A percentile compares a stretch with the other conserved stretches of the same genome.
Evolutionary conservation across 37 sponge, comb jelly and placozoan genomes (phyloP).

Genomic region (Corticium candelabrum): DNA sequence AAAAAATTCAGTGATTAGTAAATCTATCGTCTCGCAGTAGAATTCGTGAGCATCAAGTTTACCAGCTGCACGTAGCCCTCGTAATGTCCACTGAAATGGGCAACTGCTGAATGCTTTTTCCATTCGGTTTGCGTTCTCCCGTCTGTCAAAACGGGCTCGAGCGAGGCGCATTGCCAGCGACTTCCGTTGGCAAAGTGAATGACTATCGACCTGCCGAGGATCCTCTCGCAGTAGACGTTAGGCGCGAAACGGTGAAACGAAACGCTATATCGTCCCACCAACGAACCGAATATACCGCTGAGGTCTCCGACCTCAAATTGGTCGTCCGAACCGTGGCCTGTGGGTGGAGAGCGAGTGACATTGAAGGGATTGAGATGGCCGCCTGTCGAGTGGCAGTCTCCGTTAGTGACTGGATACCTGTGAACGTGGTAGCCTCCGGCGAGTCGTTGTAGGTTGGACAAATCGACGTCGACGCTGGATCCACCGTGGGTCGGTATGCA

Average conservation of each 20-base stretch:
- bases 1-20: neutral
- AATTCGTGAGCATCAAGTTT: too few species aligned
- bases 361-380: neutral
- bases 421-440: constrained; percentile 1
- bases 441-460: neutral
- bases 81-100: neutral
- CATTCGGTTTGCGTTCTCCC: too few species aligned
- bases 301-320: too few species aligned
- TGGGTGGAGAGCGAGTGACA: too few species aligned
- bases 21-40: too few species aligned
- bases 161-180: neutral
- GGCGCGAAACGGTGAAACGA: neutral
- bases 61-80: neutral
- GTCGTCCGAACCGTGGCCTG: too few species aligned
- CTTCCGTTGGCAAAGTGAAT: neutral
- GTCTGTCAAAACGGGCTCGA: neutral
- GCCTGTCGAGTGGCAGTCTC: neutral
- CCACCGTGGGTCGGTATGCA: neutral
- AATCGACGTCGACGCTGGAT: neutral
- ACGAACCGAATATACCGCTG: neutral
- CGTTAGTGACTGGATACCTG: neutral
- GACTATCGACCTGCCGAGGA: neutral
- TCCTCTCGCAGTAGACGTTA: neutral
- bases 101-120: neutral
- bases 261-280: neutral